Base-by-base conservation (phyloP, 37 sponge, comb jelly and placozoan species). In the Beroe forskalii region DNA sequence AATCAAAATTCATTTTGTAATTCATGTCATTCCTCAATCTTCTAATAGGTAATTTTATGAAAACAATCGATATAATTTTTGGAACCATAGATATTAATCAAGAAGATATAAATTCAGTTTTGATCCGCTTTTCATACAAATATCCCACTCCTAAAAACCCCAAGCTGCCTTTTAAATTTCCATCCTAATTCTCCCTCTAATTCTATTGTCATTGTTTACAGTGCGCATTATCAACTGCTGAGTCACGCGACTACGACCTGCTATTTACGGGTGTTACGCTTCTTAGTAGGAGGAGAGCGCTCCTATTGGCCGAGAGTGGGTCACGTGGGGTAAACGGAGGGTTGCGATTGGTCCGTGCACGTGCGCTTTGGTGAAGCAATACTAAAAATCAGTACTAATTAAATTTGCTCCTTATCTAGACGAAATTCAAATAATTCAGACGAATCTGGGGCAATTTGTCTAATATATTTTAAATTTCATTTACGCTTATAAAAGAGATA, bases 321-420 rank as follows among this genome's bases (percentile, higher is more conserved):
- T 6, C 72, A 35, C 72, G 72, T 69, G 72, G 38, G 9, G 6
- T 3, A 32, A 33, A 14, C 1, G 8, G 39, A 32, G 72, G 9
- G 35, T 69, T 9, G 2, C 8, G 38, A 33, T 69, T 69, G 72
- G 72, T 9, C 17, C 17, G 72, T 69, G 72, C 19, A 6, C 33
- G 72, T 69, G 17, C 33, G 72, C 32, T 35, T 31, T 17, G 20
- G 72, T 69, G 72, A 27, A 32, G 72, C 72, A 69, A 69, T 69
- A 69, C 72, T 69, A 69, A 69, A 48, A 69, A 69, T 69, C 72
- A 69, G 39, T 69, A 69, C 72, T 69, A 69, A 69, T 69, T 32
- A 6, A 69, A 69, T 69, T 32, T 32, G 3, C 17, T 69, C 55
- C 72, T 69, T 69, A 69, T 69, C 72, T 69, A 69, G 72, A 69